Evolutionary conservation across 2,797 vertebrate genomes (phyloP).

Genomic region (Rachycentron canadum): DNA sequence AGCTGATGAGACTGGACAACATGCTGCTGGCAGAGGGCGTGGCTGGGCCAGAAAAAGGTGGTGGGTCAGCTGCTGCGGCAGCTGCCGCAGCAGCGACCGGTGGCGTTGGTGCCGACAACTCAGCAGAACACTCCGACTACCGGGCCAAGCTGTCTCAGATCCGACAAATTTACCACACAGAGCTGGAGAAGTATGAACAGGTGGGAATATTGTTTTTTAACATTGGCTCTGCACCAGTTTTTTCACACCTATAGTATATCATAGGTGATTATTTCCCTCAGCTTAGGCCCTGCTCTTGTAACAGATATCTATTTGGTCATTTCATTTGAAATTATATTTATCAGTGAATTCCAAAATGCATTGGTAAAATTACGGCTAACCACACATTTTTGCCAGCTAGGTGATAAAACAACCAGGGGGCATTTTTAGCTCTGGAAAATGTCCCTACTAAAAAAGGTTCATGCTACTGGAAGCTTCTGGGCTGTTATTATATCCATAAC

Average conservation of each 20-base stretch:
- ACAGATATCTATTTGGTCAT: constrained; percentile 18
- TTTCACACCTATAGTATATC: background rate
- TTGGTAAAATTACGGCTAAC: background rate
- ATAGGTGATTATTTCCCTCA: background rate
- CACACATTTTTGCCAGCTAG: background rate
- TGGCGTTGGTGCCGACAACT: constrained; percentile 92
- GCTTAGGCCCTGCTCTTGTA: background rate
- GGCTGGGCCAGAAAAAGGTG: constrained; percentile 97
- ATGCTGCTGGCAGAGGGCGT: constrained; percentile 98
- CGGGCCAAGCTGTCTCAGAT: constrained; percentile 98
- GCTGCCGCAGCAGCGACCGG: constrained; percentile 94
- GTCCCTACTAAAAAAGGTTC: background rate
- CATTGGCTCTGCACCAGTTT: background rate
- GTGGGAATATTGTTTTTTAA: constrained; percentile 73
- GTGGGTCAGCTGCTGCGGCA: constrained; percentile 92
- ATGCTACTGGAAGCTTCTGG: background rate
- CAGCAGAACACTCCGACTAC: constrained; percentile 97
- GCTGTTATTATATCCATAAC: background rate
- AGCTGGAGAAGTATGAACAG: constrained; percentile 99
- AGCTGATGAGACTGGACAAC: constrained; percentile 99
- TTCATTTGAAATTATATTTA: constrained; percentile 25
- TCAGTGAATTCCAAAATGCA: constrained; percentile 1
- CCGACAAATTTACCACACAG: constrained; percentile 98
- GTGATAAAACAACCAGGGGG: background rate
- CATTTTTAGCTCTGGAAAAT: background rate